These are phyloP conservation scores for Baronia brevicornis DNA, from an alignment of 2,888 invertebrate species.

Conservation along the genomic window DNA sequence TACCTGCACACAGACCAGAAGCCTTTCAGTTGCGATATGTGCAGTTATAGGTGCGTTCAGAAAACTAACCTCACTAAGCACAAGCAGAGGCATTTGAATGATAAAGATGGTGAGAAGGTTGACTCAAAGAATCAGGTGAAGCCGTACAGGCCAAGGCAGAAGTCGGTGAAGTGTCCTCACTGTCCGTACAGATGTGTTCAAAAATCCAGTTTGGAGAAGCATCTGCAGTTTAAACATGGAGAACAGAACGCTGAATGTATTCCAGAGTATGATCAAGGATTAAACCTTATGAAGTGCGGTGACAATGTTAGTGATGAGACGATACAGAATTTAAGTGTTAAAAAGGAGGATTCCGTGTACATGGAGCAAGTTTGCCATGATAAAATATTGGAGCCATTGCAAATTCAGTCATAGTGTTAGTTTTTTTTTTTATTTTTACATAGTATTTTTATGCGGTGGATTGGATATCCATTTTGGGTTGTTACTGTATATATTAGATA, in stretches of 20 bases:
- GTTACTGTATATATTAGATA: conserved; percentile 11
- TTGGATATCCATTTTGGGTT: conserved; percentile 1
- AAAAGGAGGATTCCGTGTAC: conserved; percentile 14
- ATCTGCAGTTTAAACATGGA: conserved; percentile 57
- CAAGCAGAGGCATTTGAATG: conserved; percentile 61
- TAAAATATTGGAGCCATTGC: conserved; percentile 23
- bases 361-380: conserved; percentile 18
- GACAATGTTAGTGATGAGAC: conserved; percentile 20
- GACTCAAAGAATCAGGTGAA: conserved; percentile 46
- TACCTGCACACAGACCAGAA: conserved; percentile 69
- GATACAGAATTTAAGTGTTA: conserved; percentile 38
- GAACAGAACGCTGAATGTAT: conserved; percentile 21
- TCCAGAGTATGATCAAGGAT: conserved; percentile 21
- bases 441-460: not conserved
- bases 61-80: conserved; percentile 69
- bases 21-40: conserved; percentile 66
- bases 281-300: conserved; percentile 26
- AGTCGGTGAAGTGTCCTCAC: conserved; percentile 56
- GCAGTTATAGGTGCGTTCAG: conserved; percentile 65
- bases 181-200: conserved; percentile 64
- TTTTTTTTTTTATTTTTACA: conserved; percentile 8
- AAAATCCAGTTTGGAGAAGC: conserved; percentile 65
- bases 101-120: conserved; percentile 45
- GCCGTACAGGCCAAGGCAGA: conserved; percentile 59
- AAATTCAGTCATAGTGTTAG: conserved; percentile 28